These are phyloP conservation scores for Naja naja DNA, from an alignment of 2,113 vertebrate genomes.

Conservation along the genomic window DNA sequence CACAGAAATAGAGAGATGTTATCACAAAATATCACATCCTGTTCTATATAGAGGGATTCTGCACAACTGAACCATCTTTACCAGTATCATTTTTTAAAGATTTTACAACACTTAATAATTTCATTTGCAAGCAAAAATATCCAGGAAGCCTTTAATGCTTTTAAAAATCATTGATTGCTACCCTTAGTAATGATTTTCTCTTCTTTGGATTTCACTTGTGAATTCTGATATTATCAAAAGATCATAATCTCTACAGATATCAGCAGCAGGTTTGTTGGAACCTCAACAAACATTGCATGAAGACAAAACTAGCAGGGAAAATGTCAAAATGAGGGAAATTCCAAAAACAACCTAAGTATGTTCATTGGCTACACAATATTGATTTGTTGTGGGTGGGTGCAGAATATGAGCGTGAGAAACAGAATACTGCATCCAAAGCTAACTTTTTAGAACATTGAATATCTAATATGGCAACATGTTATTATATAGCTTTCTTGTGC, in stretches of 20 bases:
- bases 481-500: not conserved
- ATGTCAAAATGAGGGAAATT: not conserved
- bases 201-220: not conserved
- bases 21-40: not conserved
- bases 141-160: not conserved
- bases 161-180: not conserved
- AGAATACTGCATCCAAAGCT: not conserved
- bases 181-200: not conserved
- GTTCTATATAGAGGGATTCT: not conserved
- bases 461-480: not conserved
- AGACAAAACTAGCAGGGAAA: not conserved
- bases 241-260: not conserved
- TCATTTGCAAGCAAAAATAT: not conserved
- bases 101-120: not conserved
- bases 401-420: not conserved
- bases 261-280: not conserved
- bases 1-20: not conserved
- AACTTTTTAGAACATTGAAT: not conserved
- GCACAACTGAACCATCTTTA: not conserved
- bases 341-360: not conserved
- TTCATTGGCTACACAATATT: not conserved
- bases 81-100: not conserved
- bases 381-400: not conserved
- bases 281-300: not conserved
- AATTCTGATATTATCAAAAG: not conserved